Conservation (phyloP, 2,797 vertebrate species). For the Delichon dasypus region DNA sequence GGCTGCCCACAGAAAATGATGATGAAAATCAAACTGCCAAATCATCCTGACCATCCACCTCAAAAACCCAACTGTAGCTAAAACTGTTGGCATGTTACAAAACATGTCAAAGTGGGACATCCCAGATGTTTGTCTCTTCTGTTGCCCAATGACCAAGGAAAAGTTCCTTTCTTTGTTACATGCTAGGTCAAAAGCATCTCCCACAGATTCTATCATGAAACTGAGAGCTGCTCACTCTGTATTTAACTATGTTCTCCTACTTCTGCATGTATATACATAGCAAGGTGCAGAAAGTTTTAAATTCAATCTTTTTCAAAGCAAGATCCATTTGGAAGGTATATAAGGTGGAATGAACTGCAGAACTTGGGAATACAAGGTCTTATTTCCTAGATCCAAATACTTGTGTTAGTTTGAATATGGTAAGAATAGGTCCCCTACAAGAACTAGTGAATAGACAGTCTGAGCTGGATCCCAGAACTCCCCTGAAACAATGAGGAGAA, state of each 20-base stretch:
- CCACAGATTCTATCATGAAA: background rate
- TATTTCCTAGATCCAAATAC: background rate
- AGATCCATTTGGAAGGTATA: background rate
- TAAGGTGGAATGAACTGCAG: background rate
- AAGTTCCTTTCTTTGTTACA: background rate
- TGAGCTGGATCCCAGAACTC: background rate
- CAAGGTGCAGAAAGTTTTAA: background rate
- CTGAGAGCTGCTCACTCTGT: background rate
- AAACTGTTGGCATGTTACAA: background rate
- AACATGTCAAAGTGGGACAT: background rate
- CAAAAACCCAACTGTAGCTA: background rate
- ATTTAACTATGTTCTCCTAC: accelerated
- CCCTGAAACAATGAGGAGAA: background rate
- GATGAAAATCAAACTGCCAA: background rate
- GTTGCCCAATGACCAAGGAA: background rate
- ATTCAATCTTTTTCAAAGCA: background rate
- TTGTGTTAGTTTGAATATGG: background rate
- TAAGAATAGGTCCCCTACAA: background rate
- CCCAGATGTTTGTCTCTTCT: background rate
- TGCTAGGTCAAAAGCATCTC: background rate
- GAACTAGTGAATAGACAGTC: background rate
- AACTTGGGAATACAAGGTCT: background rate
- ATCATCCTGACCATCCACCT: background rate
- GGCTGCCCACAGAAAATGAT: background rate
- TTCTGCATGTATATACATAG: background rate